Evolutionary conservation across 2,113 vertebrate genomes (phyloP).

Genomic region (Planiliza haematocheilus): DNA sequence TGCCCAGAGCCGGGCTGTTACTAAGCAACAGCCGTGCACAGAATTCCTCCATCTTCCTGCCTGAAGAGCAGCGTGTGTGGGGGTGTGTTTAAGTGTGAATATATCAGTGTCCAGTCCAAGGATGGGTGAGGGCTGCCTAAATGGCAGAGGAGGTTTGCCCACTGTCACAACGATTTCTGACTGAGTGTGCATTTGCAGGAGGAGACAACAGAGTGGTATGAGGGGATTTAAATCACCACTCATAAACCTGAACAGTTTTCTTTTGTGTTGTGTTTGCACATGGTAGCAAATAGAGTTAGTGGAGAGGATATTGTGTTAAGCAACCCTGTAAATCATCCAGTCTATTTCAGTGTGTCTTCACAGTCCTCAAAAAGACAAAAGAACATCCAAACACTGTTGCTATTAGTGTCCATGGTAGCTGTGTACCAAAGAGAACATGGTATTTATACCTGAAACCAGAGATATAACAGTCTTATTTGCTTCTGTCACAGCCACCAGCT

Average conservation of each 20-base stretch:
- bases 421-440: slow-evolving; percentile 16
- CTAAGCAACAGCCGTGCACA: slow-evolving; percentile 72
- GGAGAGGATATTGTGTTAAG: slow-evolving; percentile 31
- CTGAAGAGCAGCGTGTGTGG: slow-evolving; percentile 21
- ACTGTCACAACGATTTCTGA: slow-evolving; percentile 53
- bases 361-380: slow-evolving; percentile 27
- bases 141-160: slow-evolving; percentile 29
- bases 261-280: slow-evolving; percentile 31
- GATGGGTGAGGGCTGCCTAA: slow-evolving; percentile 10
- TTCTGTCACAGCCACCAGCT: slow-evolving; percentile 32
- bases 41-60: slow-evolving; percentile 73
- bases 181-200: slow-evolving; percentile 4
- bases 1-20: slow-evolving; percentile 61
- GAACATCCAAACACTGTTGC: slow-evolving; percentile 27
- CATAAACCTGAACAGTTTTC: slow-evolving; percentile 3
- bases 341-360: slow-evolving; percentile 19
- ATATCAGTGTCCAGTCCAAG: neutral
- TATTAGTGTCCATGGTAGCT: slow-evolving; percentile 45
- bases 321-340: slow-evolving; percentile 52
- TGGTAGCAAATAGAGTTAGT: slow-evolving; percentile 12
- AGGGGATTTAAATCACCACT: slow-evolving; percentile 26
- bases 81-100: slow-evolving; percentile 30
- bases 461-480: neutral
- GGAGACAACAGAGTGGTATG: slow-evolving; percentile 28
- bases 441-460: slow-evolving; percentile 31